Conservation (phyloP, 1,140 invertebrate genomes). For the Lethocerus indicus region DNA sequence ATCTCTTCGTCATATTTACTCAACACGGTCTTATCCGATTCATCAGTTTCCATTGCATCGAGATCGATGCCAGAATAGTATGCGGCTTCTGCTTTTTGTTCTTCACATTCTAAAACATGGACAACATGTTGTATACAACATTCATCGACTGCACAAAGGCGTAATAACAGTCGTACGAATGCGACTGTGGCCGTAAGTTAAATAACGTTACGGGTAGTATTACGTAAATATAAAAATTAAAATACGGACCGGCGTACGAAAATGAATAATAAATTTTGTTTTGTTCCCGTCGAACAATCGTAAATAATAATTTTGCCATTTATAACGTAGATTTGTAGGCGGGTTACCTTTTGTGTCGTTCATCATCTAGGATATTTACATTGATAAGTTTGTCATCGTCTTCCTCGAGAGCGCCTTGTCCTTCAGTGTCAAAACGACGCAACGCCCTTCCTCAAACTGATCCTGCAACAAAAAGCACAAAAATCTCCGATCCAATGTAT, state of each 20-base stretch:
- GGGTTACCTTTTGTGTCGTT: conserved; percentile 75
- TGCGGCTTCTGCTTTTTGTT: conserved; percentile 65
- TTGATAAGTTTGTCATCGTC: conserved; percentile 82
- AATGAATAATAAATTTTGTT: not conserved
- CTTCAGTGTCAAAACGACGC: conserved; percentile 82
- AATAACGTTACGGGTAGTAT: not conserved
- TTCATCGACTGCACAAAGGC: not conserved
- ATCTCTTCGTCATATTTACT: conserved; percentile 96
- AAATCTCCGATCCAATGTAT: not conserved
- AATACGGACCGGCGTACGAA: not conserved
- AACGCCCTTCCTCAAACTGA: conserved; percentile 64
- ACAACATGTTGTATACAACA: not conserved
- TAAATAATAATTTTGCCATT: too few species aligned
- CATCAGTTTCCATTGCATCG: conserved; percentile 70
- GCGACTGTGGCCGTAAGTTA: not conserved
- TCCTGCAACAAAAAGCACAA: conserved; percentile 25
- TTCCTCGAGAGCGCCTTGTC: conserved; percentile 75
- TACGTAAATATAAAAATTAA: conserved; percentile 5
- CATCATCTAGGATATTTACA: conserved; percentile 89
- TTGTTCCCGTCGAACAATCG: not conserved
- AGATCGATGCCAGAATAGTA: conserved; percentile 74
- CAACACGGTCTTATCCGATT: conserved; percentile 57
- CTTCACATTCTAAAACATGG: conserved; percentile 47
- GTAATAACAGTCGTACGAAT: conserved; percentile 7
- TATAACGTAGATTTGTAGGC: too few species aligned